Percentiles rank a stretch among this genome's conserved stretches.
Evolutionary conservation across 2,113 vertebrate genomes (phyloP).

Genomic region (Corythornis madagascariensis): DNA sequence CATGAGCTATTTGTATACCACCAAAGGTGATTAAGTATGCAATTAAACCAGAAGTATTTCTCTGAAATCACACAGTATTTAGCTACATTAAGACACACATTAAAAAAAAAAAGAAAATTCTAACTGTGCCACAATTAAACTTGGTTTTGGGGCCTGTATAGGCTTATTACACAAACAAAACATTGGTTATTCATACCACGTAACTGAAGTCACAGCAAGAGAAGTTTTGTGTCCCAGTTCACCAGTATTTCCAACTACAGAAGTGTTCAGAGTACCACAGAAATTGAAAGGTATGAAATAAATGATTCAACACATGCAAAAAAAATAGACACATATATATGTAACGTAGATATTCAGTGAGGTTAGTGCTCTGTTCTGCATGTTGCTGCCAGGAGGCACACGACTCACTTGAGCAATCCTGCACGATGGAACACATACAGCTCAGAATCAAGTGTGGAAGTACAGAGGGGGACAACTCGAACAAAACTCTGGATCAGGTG

Average conservation of each 20-base stretch:
- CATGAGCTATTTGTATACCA: neutral
- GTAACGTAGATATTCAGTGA: neutral
- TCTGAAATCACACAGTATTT: neutral
- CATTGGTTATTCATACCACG: neutral
- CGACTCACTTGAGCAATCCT: constrained; percentile 81
- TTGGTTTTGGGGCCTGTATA: neutral
- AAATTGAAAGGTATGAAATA: neutral
- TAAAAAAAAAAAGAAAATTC: neutral
- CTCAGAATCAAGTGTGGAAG: constrained; percentile 68
- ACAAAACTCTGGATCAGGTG: constrained; percentile 83
- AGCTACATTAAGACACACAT: neutral
- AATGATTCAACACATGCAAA: neutral
- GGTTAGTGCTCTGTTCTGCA: neutral
- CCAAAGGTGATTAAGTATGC: neutral
- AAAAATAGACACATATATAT: neutral
- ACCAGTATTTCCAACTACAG: neutral
- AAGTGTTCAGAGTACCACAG: neutral
- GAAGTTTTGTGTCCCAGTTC: neutral
- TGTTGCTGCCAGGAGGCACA: neutral
- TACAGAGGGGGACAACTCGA: constrained; percentile 68
- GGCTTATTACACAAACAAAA: neutral
- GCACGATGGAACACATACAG: constrained; percentile 85
- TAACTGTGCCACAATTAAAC: neutral
- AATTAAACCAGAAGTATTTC: neutral
- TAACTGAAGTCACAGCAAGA: neutral